Evolutionary conservation across 37 sponge, comb jelly and placozoan species (phyloP), one percentile per base, ranked within the genome.

Genomic region (Spongia lamella): DNA sequence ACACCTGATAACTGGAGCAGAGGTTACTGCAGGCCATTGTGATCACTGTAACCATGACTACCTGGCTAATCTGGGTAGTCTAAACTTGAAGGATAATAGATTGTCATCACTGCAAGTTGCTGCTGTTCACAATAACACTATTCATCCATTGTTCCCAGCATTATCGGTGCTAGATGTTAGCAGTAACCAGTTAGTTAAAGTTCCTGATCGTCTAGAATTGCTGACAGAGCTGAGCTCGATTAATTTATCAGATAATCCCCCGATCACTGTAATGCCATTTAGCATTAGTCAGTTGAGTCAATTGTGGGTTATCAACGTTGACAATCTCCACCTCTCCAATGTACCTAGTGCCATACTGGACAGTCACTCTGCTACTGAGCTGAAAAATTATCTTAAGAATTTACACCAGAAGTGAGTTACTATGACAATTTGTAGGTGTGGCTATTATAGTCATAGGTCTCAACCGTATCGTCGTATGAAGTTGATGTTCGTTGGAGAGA

Each of bases 401-500:
- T 56, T 84, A 1, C 56, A 68, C 20, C 78, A 85, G 50, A 73
- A 85, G 90, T 90, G 60, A 79, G 88, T 73, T 57, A 27, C 7
- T 40, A 40, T n/a, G 22, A 29, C 40, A 68, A 40, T 4, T 5
- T 22, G 66, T 30, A 37, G 36, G 16, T 60, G 62, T 11, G 35
- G n/a, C 66, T 21, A 57, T 57, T 7, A 7, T 57, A 27, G 7
- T 11, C 4, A 30, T 51, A 89, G 92, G 11, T 78, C 91, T 14
- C 47, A 78, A 13, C 83, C 83, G 0, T 93, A 93, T 43, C 87
- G 76, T 53, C 72, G 84, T 16, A 86, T 93, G 52, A 85, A 86
- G 64, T 60, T 93, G 53, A 90, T 93, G 90, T 49, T 82, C 2
- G 91, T 93, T 11, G 94, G 94, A 17, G 76, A 64, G 15, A 55